Percentiles rank a stretch among this genome's conserved stretches.
phyloP scores from a whole-genome alignment of 2,113 vertebrate species.

The Siphamia tubifer region DNA sequence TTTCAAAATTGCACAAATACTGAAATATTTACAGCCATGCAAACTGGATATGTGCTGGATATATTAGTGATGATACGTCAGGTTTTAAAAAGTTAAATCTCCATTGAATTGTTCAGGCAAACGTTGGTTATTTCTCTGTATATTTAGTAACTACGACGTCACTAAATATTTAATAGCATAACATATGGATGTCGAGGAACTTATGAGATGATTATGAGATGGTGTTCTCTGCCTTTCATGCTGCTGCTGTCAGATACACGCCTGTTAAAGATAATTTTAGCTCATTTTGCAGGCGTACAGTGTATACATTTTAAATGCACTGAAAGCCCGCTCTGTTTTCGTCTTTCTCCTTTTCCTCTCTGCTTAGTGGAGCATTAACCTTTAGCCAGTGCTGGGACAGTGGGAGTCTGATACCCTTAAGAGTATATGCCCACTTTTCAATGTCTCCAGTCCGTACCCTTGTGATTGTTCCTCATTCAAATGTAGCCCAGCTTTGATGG shows the following conservation, averaged over 20 bases:
- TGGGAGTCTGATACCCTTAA: conserved; percentile 48
- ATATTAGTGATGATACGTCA: too few species aligned
- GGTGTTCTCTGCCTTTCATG: neutral
- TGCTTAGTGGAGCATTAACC: conserved; percentile 64
- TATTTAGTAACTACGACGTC: too few species aligned
- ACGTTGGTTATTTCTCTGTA: too few species aligned
- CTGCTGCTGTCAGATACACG: neutral
- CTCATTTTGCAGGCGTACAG: conserved; percentile 6
- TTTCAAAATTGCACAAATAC: too few species aligned
- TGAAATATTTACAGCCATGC: too few species aligned
- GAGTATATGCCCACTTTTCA: conserved; percentile 24
- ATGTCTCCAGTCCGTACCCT: conserved; percentile 33
- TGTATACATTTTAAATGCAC: conserved; percentile 25
- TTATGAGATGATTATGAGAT: neutral
- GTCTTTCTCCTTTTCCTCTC: conserved; percentile 9
- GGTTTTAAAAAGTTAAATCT: too few species aligned
- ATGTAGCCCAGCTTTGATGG: conserved; percentile 59
- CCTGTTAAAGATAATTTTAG: neutral
- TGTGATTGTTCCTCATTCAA: conserved; percentile 31
- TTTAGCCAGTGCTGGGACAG: conserved; percentile 57
- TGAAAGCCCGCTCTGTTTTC: conserved; percentile 12
- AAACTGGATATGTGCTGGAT: too few species aligned
- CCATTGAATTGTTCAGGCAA: too few species aligned
- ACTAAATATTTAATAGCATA: neutral
- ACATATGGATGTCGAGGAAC: neutral